A percentile compares a stretch with the other conserved stretches of the same genome.
Evolutionary conservation across 2,113 vertebrate genomes (phyloP).

Genomic region (Lagopus leucura): DNA sequence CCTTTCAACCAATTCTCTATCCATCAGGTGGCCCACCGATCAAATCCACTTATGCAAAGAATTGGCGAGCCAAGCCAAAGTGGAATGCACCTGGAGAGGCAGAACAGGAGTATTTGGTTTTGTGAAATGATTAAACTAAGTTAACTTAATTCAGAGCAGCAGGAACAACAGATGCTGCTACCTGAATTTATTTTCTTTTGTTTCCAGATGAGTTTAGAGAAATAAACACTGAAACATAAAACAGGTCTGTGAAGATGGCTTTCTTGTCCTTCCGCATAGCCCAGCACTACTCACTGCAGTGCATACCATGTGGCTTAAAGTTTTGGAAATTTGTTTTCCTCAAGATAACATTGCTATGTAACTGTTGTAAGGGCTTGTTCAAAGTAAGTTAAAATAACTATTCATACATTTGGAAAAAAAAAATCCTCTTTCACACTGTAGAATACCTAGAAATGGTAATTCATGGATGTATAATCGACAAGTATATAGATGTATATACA

Average conservation of each 20-base stretch:
- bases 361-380: neutral
- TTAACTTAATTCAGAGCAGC: constrained; percentile 72
- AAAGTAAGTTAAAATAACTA: neutral
- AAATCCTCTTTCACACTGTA: neutral
- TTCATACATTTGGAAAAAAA: neutral
- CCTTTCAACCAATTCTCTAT: too few relatives aligned
- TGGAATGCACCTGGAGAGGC: constrained; percentile 48
- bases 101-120: neutral
- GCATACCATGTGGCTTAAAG: neutral
- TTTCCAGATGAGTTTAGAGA: constrained; percentile 55
- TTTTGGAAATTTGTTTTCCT: neutral
- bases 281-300: neutral
- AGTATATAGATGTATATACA: too few relatives aligned
- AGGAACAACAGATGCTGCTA: constrained; percentile 67
- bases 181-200: constrained; percentile 66
- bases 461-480: neutral
- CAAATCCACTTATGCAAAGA: neutral
- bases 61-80: neutral
- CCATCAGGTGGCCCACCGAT: too few relatives aligned
- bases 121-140: constrained; percentile 66
- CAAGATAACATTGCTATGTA: neutral
- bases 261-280: neutral
- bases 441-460: neutral
- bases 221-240: constrained; percentile 53
- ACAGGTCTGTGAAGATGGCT: neutral